Evolutionary conservation across 2,113 vertebrate genomes (phyloP).

Genomic region (Pleuronectes platessa): DNA sequence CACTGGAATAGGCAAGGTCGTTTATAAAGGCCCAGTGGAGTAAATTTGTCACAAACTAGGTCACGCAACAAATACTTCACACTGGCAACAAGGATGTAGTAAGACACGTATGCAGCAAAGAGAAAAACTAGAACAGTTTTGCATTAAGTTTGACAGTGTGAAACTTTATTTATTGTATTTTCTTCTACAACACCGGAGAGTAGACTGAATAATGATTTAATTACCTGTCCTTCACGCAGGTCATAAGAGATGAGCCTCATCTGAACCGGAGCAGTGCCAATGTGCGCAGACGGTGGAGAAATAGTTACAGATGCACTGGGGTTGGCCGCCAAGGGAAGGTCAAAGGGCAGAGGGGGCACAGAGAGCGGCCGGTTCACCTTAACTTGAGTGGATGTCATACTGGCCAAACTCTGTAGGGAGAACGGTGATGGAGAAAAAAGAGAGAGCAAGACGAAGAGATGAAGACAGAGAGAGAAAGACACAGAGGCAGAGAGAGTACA

Average conservation of each 20-base stretch:
- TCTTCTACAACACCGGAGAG: background rate
- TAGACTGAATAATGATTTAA: slow-evolving; percentile 21
- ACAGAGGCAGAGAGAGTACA: slow-evolving; percentile 9
- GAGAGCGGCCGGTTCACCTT: slow-evolving; percentile 87
- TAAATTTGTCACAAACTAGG: slow-evolving; percentile 26
- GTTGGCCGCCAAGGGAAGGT: slow-evolving; percentile 85
- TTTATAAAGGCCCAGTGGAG: slow-evolving; percentile 13
- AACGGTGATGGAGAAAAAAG: background rate
- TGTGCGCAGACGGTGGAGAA: slow-evolving; percentile 86
- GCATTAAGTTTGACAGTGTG: background rate
- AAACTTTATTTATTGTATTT: slow-evolving; percentile 1
- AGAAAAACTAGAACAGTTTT: background rate
- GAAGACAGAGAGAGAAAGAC: background rate
- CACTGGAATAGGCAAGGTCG: slow-evolving; percentile 8
- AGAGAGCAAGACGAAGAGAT: background rate
- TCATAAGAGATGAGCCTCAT: slow-evolving; percentile 91
- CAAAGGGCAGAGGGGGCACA: slow-evolving; percentile 85
- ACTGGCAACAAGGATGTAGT: background rate
- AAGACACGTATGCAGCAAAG: background rate
- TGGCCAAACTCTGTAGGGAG: slow-evolving; percentile 85
- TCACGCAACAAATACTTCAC: slow-evolving; percentile 21
- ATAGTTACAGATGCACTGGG: slow-evolving; percentile 83
- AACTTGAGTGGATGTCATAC: slow-evolving; percentile 87
- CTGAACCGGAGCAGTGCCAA: slow-evolving; percentile 83
- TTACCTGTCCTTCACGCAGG: slow-evolving; percentile 91